Evolutionary conservation across 1,140 invertebrate species (phyloP).

Genomic region (Drosophila asahinai): DNA sequence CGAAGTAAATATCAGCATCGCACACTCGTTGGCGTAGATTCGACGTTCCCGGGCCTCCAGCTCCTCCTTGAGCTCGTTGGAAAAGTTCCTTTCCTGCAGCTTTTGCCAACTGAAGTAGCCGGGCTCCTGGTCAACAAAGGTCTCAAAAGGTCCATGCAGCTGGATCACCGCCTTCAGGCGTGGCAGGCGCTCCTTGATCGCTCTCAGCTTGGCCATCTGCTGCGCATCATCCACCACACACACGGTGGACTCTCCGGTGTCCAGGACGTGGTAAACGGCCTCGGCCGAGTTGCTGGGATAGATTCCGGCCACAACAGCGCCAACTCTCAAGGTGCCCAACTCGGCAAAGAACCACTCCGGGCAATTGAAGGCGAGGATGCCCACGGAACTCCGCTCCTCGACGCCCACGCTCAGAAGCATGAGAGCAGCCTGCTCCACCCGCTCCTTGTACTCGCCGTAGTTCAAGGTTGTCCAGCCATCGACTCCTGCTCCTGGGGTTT

Average conservation of each 20-base stretch:
- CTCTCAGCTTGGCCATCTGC: constrained; percentile 93
- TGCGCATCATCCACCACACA: constrained; percentile 94
- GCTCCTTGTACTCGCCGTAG: constrained; percentile 91
- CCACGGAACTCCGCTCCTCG: constrained; percentile 91
- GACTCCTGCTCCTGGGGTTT: constrained; percentile 68
- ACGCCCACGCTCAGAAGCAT: constrained; percentile 94
- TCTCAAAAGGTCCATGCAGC: constrained; percentile 88
- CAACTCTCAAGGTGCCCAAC: constrained; percentile 94
- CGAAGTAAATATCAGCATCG: constrained; percentile 96
- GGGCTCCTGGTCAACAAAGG: constrained; percentile 62
- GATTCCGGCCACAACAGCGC: constrained; percentile 95
- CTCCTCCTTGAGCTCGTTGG: constrained; percentile 83
- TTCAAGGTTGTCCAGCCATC: constrained; percentile 87
- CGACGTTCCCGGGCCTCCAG: constrained; percentile 86
- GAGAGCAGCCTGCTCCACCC: constrained; percentile 92
- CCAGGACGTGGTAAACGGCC: constrained; percentile 91
- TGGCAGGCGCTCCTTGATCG: constrained; percentile 89
- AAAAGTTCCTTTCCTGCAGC: constrained; percentile 88
- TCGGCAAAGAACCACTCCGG: constrained; percentile 96
- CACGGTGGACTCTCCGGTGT: constrained; percentile 91
- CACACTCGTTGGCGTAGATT: constrained; percentile 94
- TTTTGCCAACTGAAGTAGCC: constrained; percentile 90
- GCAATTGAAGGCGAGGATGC: constrained; percentile 95
- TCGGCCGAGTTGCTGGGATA: constrained; percentile 96
- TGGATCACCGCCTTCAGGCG: constrained; percentile 93